phyloP scores from a whole-genome alignment of 2,888 invertebrate species.

The Unio pictorum region DNA sequence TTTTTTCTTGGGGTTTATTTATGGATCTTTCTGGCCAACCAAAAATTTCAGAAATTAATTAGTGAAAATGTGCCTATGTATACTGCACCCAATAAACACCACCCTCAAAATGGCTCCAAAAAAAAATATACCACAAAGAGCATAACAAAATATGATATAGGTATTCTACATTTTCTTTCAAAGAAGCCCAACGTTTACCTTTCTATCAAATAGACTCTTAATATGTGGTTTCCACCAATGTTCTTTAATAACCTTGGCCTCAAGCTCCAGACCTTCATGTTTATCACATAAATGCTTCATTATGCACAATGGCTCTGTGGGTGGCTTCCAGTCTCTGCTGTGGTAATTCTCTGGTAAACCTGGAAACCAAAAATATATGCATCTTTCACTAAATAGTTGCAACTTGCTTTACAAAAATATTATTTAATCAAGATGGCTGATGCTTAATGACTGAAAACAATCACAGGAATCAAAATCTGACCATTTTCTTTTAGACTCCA shows the following conservation, averaged over 20 bases:
- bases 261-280: slow-evolving; percentile 86
- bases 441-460: too few species aligned
- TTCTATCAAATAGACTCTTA: slow-evolving; percentile 82
- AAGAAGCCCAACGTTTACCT: slow-evolving; percentile 70
- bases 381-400: too few species aligned
- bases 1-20: too few species aligned
- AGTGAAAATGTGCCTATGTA: too few species aligned
- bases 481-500: too few species aligned
- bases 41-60: too few species aligned
- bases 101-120: background rate
- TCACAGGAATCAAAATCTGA: too few species aligned
- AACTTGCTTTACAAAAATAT: too few species aligned
- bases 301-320: slow-evolving; percentile 83
- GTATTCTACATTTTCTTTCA: background rate
- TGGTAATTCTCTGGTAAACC: slow-evolving; percentile 83
- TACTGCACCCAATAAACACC: too few species aligned
- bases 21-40: too few species aligned
- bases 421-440: too few species aligned
- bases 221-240: slow-evolving; percentile 88
- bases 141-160: background rate
- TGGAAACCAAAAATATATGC: slow-evolving; percentile 56
- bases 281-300: slow-evolving; percentile 86
- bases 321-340: slow-evolving; percentile 75
- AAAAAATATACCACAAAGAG: background rate
- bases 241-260: slow-evolving; percentile 91